phyloP scores from a whole-genome alignment of 2,797 vertebrate species.

The Phrynocephalus guinanensis region DNA sequence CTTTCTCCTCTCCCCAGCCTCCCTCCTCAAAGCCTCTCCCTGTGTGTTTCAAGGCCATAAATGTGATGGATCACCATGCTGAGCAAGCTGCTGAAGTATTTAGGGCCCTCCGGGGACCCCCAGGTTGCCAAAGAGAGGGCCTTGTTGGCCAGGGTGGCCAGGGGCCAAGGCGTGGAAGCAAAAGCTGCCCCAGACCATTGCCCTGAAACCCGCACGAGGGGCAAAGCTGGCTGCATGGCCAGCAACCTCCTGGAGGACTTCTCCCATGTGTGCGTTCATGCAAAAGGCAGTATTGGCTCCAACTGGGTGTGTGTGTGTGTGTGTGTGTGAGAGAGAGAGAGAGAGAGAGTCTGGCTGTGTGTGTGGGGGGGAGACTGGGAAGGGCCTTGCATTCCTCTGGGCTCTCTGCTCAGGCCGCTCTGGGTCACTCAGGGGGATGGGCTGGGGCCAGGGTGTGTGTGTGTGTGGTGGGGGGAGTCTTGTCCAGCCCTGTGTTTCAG shows the following conservation, averaged over 20 bases:
- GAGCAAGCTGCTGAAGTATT: conserved; percentile 58
- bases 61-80: conserved; percentile 44
- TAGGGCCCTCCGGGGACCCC: conserved; percentile 61
- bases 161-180: conserved; percentile 51
- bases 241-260: conserved; percentile 7
- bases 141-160: conserved; percentile 35
- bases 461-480: too few species aligned
- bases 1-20: conserved; percentile 11
- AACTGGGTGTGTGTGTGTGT: too few species aligned
- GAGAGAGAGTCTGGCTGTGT: not conserved
- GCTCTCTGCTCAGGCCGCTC: too few species aligned
- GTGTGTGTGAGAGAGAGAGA: too few species aligned
- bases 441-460: too few species aligned
- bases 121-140: conserved; percentile 57
- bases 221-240: not conserved
- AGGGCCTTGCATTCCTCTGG: too few species aligned
- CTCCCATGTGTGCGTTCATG: conserved; percentile 25
- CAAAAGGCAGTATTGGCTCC: not conserved
- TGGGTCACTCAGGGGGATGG: too few species aligned
- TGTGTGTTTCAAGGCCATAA: conserved; percentile 49
- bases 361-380: too few species aligned
- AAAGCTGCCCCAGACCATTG: conserved; percentile 35
- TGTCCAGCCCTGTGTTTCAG: too few species aligned
- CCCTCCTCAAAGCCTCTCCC: conserved; percentile 30
- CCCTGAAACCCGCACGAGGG: not conserved